Base-by-base conservation (phyloP, 1,140 invertebrate species). In the Ips typographus region DNA sequence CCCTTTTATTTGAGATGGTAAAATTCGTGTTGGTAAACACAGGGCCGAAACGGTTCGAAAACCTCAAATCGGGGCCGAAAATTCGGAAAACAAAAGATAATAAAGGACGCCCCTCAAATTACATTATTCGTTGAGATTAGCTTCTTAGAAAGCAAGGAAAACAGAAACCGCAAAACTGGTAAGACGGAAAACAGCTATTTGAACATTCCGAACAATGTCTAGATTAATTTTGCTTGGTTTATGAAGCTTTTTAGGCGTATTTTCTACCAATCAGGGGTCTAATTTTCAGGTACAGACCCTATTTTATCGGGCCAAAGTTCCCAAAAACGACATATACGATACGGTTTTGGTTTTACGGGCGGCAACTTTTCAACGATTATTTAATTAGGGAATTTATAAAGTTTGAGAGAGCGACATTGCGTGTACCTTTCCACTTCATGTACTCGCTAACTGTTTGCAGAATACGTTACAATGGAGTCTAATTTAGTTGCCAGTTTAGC, bases 101-200 rank as follows among this genome's bases (percentile, higher is more conserved):
- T 59, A 59, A 59, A 42, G 57, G 40, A 40, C 57, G 57, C 57
- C 40, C 57, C 22, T 22, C 57, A 59, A 59, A 59, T 59, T 59
- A 59, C 57, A 59, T 59, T 59, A 42, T 59, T 59, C 57, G 38
- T 59, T 59, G 57, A 59, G 57, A 59, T 59, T 59, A 59, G 57
- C 40, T 59, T 59, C 57, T 59, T 40, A 38, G 40, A 59, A 40
- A 59, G 57, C 40, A 42, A 59, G 42, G 38, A 59, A 42, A 59
- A 59, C 57, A 59, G 42, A 40, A 59, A 59, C 57, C 42, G 57
- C 40, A 59, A 38, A 42, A 42, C 39, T 59, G 38, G 7, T 59
- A 59, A 42, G 57, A 42, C 37, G 41, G 40, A 8, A 42, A 59
- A 59, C 57, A 42, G 57, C 57, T 7, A 59, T 59, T 37, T 42